Percentiles rank a stretch among this genome's conserved stretches.
Evolutionary conservation across 2,888 invertebrate genomes (phyloP).

Genomic region (Empis livida): DNA sequence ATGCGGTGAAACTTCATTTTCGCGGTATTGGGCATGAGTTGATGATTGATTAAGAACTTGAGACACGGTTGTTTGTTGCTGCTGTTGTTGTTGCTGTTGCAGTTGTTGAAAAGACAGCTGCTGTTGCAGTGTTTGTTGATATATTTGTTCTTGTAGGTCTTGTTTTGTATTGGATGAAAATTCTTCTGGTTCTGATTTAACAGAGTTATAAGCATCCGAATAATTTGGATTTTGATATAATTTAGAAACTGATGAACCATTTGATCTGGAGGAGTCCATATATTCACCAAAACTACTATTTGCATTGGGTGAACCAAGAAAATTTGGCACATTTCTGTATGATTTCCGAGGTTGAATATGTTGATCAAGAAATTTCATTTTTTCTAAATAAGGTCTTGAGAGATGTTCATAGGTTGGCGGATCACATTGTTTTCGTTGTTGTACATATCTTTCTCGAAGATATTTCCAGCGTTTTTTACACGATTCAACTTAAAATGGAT

Average conservation of each 20-base stretch:
- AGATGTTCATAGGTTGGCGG: constrained; percentile 35
- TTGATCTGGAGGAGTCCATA: constrained; percentile 32
- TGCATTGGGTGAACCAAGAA: constrained; percentile 30
- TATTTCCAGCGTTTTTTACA: constrained; percentile 37
- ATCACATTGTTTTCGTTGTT: constrained; percentile 34
- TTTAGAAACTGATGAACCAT: constrained; percentile 20
- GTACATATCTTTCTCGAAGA: constrained; percentile 33
- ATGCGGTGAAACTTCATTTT: neutral
- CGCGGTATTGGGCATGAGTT: neutral
- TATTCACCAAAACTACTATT: constrained; percentile 30
- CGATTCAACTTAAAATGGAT: constrained; percentile 26
- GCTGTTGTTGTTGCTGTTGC: constrained; percentile 22
- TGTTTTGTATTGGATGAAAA: neutral
- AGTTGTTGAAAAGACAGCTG: constrained; percentile 15
- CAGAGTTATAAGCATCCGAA: neutral
- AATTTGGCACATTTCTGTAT: constrained; percentile 32
- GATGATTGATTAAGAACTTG: constrained; percentile 9
- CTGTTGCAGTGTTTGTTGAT: neutral
- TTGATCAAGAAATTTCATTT: constrained; percentile 36
- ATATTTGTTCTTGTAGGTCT: neutral
- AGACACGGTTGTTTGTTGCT: constrained; percentile 21
- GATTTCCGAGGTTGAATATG: constrained; percentile 36
- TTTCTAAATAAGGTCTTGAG: constrained; percentile 35
- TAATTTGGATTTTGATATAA: constrained; percentile 1
- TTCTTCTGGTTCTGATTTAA: constrained; percentile 8